These are phyloP conservation scores for Pithys albifrons DNA, from an alignment of 2,113 vertebrate genomes.

Conservation along the genomic window DNA sequence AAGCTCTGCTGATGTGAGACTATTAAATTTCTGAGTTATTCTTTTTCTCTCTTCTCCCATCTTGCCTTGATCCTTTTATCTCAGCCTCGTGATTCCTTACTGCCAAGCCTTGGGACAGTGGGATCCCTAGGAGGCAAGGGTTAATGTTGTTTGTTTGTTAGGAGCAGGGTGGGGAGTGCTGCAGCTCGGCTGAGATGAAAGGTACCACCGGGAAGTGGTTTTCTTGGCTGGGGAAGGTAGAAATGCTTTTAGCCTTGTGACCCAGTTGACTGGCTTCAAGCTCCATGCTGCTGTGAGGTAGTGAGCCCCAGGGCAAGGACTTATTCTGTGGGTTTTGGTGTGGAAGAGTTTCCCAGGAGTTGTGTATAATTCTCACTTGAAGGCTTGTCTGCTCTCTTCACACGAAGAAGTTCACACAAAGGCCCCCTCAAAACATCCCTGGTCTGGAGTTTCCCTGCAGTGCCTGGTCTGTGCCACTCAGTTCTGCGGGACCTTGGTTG, in stretches of 20 bases:
- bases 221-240: conserved; percentile 64
- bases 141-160: conserved; percentile 66
- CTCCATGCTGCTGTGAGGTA: not conserved
- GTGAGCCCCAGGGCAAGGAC: not conserved
- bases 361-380: not conserved
- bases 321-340: not conserved
- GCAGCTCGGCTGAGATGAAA: conserved; percentile 54
- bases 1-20: not conserved
- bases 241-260: conserved; percentile 59
- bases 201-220: conserved; percentile 65
- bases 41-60: not conserved
- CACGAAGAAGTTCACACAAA: not conserved
- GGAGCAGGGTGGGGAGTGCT: conserved; percentile 59
- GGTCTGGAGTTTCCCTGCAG: not conserved
- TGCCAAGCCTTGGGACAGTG: not conserved
- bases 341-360: conserved; percentile 44
- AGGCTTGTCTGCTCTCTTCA: not conserved
- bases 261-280: conserved; percentile 53
- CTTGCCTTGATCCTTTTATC: not conserved
- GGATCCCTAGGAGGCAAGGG: conserved; percentile 39
- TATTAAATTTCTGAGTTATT: not conserved
- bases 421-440: not conserved
- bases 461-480: not conserved
- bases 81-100: not conserved
- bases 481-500: not conserved